Evolutionary conservation across 1,140 invertebrate genomes (phyloP).

Genomic region (Prorops nasuta): DNA sequence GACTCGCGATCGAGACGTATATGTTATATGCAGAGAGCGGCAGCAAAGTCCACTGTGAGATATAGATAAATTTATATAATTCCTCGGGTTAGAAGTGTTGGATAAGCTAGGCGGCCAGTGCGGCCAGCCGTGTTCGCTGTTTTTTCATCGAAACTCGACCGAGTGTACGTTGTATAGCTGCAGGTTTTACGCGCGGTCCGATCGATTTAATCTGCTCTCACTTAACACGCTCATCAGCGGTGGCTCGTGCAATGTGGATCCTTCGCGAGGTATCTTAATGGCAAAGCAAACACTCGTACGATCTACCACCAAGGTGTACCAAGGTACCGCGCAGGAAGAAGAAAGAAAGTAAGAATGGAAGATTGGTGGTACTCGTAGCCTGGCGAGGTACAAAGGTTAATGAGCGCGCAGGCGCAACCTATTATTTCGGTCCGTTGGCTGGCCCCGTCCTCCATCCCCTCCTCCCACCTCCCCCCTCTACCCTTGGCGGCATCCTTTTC

Average conservation of each 20-base stretch:
- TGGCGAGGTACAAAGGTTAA: constrained; percentile 57
- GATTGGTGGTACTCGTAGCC: constrained; percentile 47
- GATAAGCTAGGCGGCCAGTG: too few species aligned
- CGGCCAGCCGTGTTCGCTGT: too few species aligned
- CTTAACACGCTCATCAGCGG: not conserved
- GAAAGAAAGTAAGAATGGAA: constrained; percentile 32
- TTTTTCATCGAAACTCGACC: too few species aligned
- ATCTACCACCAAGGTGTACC: constrained; percentile 24
- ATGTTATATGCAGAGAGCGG: too few species aligned
- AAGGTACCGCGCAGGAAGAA: constrained; percentile 11
- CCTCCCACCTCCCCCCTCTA: constrained; percentile 7
- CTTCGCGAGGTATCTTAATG: constrained; percentile 17
- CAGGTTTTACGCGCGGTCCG: constrained; percentile 11
- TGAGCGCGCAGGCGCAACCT: constrained; percentile 56
- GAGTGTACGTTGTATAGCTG: too few species aligned
- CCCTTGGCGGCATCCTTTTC: constrained; percentile 8
- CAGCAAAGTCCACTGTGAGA: too few species aligned
- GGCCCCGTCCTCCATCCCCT: constrained; percentile 16
- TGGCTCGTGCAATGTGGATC: too few species aligned
- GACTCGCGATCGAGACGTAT: too few species aligned
- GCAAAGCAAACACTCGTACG: constrained; percentile 30
- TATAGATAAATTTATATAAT: too few species aligned
- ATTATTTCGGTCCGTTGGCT: constrained; percentile 53
- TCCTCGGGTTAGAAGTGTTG: too few species aligned
- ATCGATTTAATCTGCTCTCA: constrained; percentile 1